A percentile compares a stretch with the other conserved stretches of the same genome.
Evolutionary conservation across 2,888 invertebrate genomes (phyloP).

Genomic region (Villa cingulata): DNA sequence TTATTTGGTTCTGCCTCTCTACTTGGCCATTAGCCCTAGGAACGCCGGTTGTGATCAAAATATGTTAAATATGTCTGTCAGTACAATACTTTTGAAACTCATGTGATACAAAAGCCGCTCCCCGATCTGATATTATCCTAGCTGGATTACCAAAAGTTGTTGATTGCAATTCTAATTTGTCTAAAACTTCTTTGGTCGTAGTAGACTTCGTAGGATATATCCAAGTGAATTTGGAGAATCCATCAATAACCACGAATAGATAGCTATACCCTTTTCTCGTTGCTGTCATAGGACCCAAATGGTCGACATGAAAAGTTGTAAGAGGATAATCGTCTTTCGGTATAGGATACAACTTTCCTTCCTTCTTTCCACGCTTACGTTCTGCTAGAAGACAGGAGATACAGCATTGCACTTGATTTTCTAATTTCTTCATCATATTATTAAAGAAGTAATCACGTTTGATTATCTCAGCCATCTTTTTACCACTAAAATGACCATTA

Average conservation of each 20-base stretch:
- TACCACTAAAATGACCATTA: background rate
- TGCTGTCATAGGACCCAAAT: no score
- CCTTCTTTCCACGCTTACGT: no score
- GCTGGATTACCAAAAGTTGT: constrained; percentile 24
- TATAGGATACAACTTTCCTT: no score
- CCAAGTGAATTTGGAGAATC: constrained; percentile 26
- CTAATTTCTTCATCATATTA: no score
- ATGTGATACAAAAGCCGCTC: constrained; percentile 16
- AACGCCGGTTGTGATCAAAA: background rate
- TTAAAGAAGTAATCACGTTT: no score
- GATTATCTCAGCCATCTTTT: constrained; percentile 6
- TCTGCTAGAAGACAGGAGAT: no score
- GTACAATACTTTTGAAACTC: constrained; percentile 22
- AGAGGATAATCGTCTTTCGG: no score
- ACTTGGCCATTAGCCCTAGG: no score
- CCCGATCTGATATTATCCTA: constrained; percentile 22
- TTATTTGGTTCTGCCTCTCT: background rate
- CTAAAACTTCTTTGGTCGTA: constrained; percentile 18
- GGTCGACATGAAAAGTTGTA: no score
- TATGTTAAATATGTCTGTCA: constrained; percentile 21
- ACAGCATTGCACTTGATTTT: no score
- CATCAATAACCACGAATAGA: constrained; percentile 16
- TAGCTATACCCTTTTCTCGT: no score
- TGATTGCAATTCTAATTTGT: constrained; percentile 18
- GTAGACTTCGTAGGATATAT: constrained; percentile 21